Evolutionary conservation across 1,140 invertebrate genomes (phyloP), one percentile per base, ranked within the genome.

Genomic region (Protaetia brevitarsis): DNA sequence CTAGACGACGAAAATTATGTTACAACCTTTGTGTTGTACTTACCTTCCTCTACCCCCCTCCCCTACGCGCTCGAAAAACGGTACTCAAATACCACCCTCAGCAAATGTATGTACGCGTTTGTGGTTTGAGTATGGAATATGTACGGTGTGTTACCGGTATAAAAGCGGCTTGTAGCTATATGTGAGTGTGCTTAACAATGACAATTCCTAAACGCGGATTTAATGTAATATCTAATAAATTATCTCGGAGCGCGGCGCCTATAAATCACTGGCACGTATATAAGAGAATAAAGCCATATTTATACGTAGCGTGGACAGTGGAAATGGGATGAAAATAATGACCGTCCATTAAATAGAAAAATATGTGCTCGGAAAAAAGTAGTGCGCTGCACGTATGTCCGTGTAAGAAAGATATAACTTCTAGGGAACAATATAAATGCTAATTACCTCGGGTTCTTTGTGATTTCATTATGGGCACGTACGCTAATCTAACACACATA

Each of bases 291-390:
- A 51, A 19, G 13, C 6, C 41, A 51, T 51, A 51, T 51, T 19
- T 19, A 51, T 51, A 51, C 41, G 26, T 21, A 23, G 26, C 1
- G 13, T 23, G 13, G 19, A 19, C 16, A 19, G 13, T 51, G 19
- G 41, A 23, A 19, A 23, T 5, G 21, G 41, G 41, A 0, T 2
- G 19, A 51, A 45, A 51, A 51, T 51, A 51, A 51, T 10, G 41
- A 51, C 6, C 16, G 41, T 7, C 41, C 16, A 51, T 51, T 51
- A 51, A 51, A 51, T 51, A 51, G 41, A 51, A 51, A 51, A 51
- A 51, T 51, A 51, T 51, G 41, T 51, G 41, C 19, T n/a, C n/a
- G n/a, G n/a, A n/a, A n/a, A n/a, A n/a, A n/a, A n/a, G 41, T 51
- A 51, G 2, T 2, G 1, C 41, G 19, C 19, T 10, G 10, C n/a